A percentile compares a stretch with the other conserved stretches of the same genome.
These are phyloP conservation scores for Melanargia galathea DNA, from an alignment of 2,888 invertebrate species.

Conservation along the genomic window DNA sequence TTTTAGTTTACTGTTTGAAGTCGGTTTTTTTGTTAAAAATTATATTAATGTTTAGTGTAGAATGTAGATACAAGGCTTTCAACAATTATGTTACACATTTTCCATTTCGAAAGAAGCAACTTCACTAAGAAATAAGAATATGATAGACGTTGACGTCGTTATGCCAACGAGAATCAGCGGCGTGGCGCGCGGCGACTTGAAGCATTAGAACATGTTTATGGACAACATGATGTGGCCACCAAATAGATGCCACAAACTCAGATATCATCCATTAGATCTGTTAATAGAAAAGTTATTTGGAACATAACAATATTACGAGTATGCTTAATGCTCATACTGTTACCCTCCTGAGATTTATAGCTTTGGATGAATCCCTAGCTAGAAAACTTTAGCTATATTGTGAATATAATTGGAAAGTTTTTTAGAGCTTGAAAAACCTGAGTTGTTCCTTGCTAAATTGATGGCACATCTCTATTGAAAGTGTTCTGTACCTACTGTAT, in stretches of 20 bases:
- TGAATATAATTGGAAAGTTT: not conserved
- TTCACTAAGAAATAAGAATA: no score
- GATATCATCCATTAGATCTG: constrained; percentile 12
- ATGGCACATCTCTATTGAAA: no score
- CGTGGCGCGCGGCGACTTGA: not conserved
- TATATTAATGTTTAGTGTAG: no score
- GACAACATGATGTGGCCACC: constrained; percentile 9
- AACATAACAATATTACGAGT: constrained; percentile 15
- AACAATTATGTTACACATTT: no score
- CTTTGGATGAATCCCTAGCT: not conserved
- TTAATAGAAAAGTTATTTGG: constrained; percentile 22
- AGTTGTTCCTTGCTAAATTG: no score
- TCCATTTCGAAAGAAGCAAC: no score
- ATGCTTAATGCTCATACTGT: not conserved
- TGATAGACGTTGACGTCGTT: no score
- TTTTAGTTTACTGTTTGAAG: no score
- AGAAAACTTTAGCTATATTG: not conserved
- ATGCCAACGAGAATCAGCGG: not conserved
- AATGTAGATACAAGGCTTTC: no score
- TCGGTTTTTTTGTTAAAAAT: no score
- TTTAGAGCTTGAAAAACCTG: not conserved
- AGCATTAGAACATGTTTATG: constrained; percentile 17
- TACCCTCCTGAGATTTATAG: not conserved
- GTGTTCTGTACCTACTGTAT: no score
- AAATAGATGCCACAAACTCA: constrained; percentile 9